phyloP scores from a whole-genome alignment of 1,140 invertebrate genomes.

The Meloidogyne chitwoodi region DNA sequence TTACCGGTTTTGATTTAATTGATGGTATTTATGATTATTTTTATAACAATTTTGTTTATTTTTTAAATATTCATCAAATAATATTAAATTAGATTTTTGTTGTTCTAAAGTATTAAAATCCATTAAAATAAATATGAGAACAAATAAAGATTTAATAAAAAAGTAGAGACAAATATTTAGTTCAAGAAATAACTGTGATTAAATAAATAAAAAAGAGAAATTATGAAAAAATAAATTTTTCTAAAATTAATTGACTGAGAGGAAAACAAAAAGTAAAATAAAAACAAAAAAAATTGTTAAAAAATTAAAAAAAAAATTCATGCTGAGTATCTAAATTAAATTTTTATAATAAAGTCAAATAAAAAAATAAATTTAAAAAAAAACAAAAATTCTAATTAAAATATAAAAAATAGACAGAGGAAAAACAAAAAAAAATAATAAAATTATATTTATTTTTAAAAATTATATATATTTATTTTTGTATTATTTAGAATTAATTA shows the following conservation, averaged over 20 bases:
- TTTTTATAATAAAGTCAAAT: neutral
- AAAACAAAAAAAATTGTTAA: neutral
- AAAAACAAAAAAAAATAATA: too few relatives aligned
- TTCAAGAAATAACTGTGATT: too few relatives aligned
- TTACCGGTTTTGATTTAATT: neutral
- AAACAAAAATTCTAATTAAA: neutral
- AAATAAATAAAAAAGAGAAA: neutral
- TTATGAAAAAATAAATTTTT: neutral
- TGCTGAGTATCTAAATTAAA: neutral
- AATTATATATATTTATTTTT: too few relatives aligned
- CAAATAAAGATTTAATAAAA: too few relatives aligned
- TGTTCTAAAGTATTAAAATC: neutral
- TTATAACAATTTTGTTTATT: neutral
- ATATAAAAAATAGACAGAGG: neutral
- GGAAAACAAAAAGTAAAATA: neutral
- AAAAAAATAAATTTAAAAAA: too few relatives aligned
- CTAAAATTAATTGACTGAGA: neutral
- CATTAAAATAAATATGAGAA: neutral
- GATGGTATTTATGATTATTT: neutral
- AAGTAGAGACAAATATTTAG: too few relatives aligned
- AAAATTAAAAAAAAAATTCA: neutral
- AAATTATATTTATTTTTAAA: too few relatives aligned
- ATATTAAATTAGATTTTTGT: neutral
- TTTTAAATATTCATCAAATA: neutral
- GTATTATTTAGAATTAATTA: too few relatives aligned